A percentile compares a stretch with the other conserved stretches of the same genome.
Evolutionary conservation across 2,888 invertebrate species (phyloP).

Genomic region (Sepiola atlantica): DNA sequence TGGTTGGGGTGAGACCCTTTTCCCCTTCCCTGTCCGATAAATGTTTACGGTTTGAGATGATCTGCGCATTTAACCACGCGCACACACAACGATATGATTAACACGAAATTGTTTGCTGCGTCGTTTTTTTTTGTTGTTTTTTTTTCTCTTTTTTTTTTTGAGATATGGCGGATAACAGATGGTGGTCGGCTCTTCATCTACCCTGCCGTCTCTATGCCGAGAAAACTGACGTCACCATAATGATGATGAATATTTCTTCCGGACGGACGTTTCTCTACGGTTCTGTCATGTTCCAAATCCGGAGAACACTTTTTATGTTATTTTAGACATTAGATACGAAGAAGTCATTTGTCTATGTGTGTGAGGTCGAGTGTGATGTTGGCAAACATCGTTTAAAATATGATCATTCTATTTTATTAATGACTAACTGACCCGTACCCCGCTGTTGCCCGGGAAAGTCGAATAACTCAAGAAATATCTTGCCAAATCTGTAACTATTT

Average conservation of each 20-base stretch:
- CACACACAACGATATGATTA: not conserved
- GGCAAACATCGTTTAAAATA: too few species aligned
- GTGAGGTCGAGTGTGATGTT: too few species aligned
- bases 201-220: not conserved
- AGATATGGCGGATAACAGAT: not conserved
- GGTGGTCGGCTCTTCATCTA: not conserved
- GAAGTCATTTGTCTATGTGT: too few species aligned
- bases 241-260: conserved; percentile 6
- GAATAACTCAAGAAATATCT: too few species aligned
- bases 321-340: too few species aligned
- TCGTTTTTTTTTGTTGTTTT: not conserved
- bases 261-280: not conserved
- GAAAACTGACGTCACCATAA: not conserved
- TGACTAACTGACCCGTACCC: too few species aligned
- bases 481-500: too few species aligned
- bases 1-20: not conserved
- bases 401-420: too few species aligned
- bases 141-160: too few species aligned
- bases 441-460: too few species aligned
- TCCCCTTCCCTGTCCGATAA: not conserved
- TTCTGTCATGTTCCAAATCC: not conserved
- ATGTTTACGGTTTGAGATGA: not conserved
- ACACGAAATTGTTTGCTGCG: not conserved
- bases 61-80: not conserved
- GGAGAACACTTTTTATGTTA: too few species aligned